A percentile compares a stretch with the other conserved stretches of the same genome.
These are phyloP conservation scores for Gallinago stenura DNA, from an alignment of 2,797 vertebrate species.

Conservation along the genomic window DNA sequence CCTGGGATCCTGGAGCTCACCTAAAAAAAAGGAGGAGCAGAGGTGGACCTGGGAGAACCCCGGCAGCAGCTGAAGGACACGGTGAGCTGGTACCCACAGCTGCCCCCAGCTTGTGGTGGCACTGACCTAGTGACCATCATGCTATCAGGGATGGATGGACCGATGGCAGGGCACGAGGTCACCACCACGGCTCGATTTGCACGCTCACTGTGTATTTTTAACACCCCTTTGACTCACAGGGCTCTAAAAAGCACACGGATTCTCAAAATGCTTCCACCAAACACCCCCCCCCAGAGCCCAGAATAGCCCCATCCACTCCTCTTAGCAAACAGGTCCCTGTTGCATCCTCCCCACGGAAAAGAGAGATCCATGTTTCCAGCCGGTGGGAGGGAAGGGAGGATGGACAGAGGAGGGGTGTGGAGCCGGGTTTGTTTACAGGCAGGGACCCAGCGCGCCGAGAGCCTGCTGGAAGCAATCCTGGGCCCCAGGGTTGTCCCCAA, in stretches of 20 bases:
- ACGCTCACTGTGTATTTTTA: slow-evolving; percentile 63
- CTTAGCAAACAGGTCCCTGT: background rate
- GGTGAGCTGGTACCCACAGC: background rate
- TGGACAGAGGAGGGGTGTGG: background rate
- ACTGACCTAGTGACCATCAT: background rate
- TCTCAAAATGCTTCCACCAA: slow-evolving; percentile 29
- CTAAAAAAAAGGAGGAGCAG: background rate
- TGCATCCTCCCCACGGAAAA: background rate
- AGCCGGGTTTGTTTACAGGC: slow-evolving; percentile 56
- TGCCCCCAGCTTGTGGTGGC: rapidly evolving
- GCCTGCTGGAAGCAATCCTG: slow-evolving; percentile 42
- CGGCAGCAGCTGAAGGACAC: background rate
- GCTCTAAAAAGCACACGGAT: slow-evolving; percentile 40
- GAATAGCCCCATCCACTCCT: slow-evolving; percentile 24
- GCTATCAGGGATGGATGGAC: background rate
- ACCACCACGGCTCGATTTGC: background rate
- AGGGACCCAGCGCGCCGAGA: background rate
- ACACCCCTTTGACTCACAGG: slow-evolving; percentile 12
- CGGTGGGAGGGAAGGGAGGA: background rate
- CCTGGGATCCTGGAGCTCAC: background rate
- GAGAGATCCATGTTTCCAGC: background rate
- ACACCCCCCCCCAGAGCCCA: background rate
- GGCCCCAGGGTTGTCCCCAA: background rate
- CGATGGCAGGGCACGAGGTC: slow-evolving; percentile 1
- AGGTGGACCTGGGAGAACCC: background rate